Conservation (phyloP, 23 tunicate genomes). For the Aplidium turbinatum region DNA sequence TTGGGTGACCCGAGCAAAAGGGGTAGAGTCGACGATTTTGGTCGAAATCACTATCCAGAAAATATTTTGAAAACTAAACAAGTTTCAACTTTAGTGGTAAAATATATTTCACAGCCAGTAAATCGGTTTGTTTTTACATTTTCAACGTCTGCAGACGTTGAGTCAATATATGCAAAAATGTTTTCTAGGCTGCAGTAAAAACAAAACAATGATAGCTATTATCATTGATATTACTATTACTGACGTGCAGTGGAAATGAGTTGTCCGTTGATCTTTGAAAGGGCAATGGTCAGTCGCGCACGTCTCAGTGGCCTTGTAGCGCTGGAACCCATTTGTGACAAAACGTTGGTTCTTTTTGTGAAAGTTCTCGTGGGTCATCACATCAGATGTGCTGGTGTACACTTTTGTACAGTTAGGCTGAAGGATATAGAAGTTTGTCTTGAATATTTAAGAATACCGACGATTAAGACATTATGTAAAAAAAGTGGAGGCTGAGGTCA, state of each 20-base stretch:
- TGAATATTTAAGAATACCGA: not conserved
- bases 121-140: too few relatives aligned
- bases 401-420: slow-evolving; percentile 89
- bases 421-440: not conserved
- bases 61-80: not conserved
- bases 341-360: slow-evolving; percentile 90
- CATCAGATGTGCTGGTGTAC: slow-evolving; percentile 93
- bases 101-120: not conserved
- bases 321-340: slow-evolving; percentile 85
- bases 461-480: too few relatives aligned
- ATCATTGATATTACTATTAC: slow-evolving; percentile 23
- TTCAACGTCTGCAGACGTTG: too few relatives aligned
- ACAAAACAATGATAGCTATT: not conserved
- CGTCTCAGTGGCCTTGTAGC: slow-evolving; percentile 78
- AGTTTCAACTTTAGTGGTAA: not conserved
- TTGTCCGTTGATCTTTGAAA: slow-evolving; percentile 64
- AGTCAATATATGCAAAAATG: too few relatives aligned
- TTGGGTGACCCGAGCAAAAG: too few relatives aligned
- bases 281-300: slow-evolving; percentile 62
- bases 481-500: too few relatives aligned
- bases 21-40: too few relatives aligned
- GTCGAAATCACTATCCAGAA: not conserved
- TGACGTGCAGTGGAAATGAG: slow-evolving; percentile 98
- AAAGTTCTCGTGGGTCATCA: slow-evolving; percentile 94
- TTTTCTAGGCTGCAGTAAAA: too few relatives aligned